Evolutionary conservation across 2,797 vertebrate genomes (phyloP).

Genomic region (Bradypus variegatus): DNA sequence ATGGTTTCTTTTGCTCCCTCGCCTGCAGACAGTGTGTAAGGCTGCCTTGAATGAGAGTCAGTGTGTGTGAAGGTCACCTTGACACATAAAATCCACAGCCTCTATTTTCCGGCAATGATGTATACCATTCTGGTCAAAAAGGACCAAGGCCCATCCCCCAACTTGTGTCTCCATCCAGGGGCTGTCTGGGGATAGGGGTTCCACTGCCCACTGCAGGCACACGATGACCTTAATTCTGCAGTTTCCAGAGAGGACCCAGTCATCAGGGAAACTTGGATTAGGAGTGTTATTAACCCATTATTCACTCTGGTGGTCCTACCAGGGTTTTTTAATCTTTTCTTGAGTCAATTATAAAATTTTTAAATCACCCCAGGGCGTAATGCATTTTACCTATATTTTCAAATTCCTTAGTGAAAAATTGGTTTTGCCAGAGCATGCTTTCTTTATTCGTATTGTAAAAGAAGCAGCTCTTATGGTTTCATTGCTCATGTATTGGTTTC

Average conservation of each 20-base stretch:
- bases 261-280: not conserved
- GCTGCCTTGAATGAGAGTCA: not conserved
- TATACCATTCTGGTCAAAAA: not conserved
- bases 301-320: not conserved
- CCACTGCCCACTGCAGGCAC: not conserved
- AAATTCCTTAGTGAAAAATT: conserved; percentile 13
- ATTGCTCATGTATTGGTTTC: not conserved
- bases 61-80: not conserved
- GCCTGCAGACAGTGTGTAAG: not conserved
- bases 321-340: not conserved
- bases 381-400: not conserved
- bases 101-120: not conserved
- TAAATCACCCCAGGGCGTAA: not conserved
- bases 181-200: not conserved
- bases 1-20: not conserved
- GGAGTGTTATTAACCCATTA: not conserved
- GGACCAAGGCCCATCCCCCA: not conserved
- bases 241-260: not conserved
- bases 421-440: not conserved
- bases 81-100: not conserved
- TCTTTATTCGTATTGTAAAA: not conserved
- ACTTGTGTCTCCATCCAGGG: not conserved
- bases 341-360: not conserved
- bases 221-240: not conserved
- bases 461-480: not conserved